Percentiles rank a stretch among this genome's conserved stretches.
phyloP scores from a whole-genome alignment of 2,797 vertebrate genomes.

The Halcyon chelicuti region DNA sequence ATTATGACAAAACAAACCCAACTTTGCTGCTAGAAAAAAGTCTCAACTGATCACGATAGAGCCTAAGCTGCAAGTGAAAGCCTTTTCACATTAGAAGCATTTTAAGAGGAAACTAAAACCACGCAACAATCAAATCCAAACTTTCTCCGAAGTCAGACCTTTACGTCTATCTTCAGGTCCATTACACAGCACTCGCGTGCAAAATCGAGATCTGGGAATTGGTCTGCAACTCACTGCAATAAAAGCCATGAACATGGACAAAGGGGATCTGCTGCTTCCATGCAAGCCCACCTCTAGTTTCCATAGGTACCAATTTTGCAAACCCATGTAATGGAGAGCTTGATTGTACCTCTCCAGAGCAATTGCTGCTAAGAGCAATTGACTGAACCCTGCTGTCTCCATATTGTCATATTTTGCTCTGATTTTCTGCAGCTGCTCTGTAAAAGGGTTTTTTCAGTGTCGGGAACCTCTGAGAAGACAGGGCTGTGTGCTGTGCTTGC shows the following conservation, averaged over 20 bases:
- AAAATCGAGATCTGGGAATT: background rate
- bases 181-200: fast-evolving
- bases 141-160: background rate
- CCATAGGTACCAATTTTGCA: background rate
- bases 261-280: background rate
- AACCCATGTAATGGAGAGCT: background rate
- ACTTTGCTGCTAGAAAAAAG: background rate
- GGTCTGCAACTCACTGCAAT: background rate
- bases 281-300: background rate
- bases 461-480: background rate
- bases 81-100: background rate
- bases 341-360: conserved; percentile 12
- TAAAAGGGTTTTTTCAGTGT: conserved; percentile 4
- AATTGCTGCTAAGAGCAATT: background rate
- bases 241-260: background rate
- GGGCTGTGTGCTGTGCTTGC: background rate
- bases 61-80: background rate
- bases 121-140: background rate
- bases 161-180: background rate
- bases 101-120: background rate
- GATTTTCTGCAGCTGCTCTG: background rate
- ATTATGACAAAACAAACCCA: background rate
- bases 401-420: background rate
- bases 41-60: background rate
- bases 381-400: background rate